Base-by-base conservation (phyloP, 30 jellyfish, hydroid and myxozoan genomes). In the Nemopilema nomurai region DNA sequence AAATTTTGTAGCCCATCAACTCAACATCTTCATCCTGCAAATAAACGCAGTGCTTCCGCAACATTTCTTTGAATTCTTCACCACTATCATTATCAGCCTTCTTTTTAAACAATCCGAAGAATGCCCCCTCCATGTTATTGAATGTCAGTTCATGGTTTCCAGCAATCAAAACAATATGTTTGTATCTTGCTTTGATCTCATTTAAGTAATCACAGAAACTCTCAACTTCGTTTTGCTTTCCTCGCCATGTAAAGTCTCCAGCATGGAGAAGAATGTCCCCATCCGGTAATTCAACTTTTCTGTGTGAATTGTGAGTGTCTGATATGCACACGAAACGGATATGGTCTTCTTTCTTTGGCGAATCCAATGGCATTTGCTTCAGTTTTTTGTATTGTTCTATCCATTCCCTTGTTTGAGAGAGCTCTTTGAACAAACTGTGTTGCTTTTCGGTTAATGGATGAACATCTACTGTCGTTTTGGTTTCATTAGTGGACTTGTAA, bases 281-380 rank as follows among this genome's bases (percentile, higher is more conserved):
- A 33, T 85, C 92, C 0, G 99, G 99, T 33, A 81, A 23, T 22
- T 80, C 71, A 8, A 77, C 62, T 8, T 68, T 83, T 4, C 71
- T 77, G 32, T 81, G 96, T 65, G 65, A 77, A 16, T 92, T 85
- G 74, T 94, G 99, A 17, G 99, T 94, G 82, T 94, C 99, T 19
- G 99, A 94, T n/a, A 94, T 94, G 74, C 97, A 89, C 17, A 94
- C 99, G 77, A 94, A 74, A 57, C 99, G 80, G 51, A 94, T 91
- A 67, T 87, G 72, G 25, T 69, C 83, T 7, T 67, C 94, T 30
- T 23, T 64, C 49, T 80, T 78, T 21, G 94, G 91, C 24, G 79
- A 28, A 25, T 41, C 50, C 0, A 21, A 22, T 6, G 85, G 19
- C 67, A 62, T 0, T 29, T 52, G 72, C 13, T 67, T 49, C 19